Evolutionary conservation across 2,113 vertebrate species (phyloP), one percentile per base, ranked within the genome.

Genomic region (Muntiacus reevesi): DNA sequence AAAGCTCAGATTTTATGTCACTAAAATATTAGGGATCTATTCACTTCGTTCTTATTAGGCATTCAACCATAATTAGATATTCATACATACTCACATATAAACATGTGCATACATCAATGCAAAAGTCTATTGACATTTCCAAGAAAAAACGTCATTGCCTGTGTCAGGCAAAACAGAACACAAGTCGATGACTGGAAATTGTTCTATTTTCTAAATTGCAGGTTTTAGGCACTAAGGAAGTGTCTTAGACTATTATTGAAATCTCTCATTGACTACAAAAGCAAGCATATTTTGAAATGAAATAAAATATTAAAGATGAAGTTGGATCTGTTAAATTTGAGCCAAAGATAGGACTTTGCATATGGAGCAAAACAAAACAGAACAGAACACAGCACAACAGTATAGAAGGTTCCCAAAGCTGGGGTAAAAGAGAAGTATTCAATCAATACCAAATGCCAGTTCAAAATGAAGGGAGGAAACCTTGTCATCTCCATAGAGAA

Each of bases 361-460:
- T 81, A 40, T 30, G 13, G 25, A 40, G 82, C 7, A 62, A 64
- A 40, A 76, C 14, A 55, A 74, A 97, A 79, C 5, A 88, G 81
- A 92, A 78, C 21, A 55, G 81, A 81, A n/a, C 27, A 81, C 25
- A 83, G 28, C 7, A 15, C 4, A 62, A 33, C 3, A 14, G 74
- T 2, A 27, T 17, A 55, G 10, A 87, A 76, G 3, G 27, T 33
- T 81, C 64, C 74, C 21, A 19, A 85, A 50, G 27, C 33, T 71
- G 40, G 81, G 30, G 47, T 87, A 59, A n/a, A 62, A 88, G 76
- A 33, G 59, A 94, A 81, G 5, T 78, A 36, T 23, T 19, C 27
- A 93, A 87, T 97, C 86, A 97, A 98, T 98, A 98, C 74, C 43
- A 98, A 98, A 95, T 94, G 91, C 90, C 97, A 98, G 95, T 76